Conservation (phyloP, 2,888 invertebrate species). For the Schrankia costaestrigalis region DNA sequence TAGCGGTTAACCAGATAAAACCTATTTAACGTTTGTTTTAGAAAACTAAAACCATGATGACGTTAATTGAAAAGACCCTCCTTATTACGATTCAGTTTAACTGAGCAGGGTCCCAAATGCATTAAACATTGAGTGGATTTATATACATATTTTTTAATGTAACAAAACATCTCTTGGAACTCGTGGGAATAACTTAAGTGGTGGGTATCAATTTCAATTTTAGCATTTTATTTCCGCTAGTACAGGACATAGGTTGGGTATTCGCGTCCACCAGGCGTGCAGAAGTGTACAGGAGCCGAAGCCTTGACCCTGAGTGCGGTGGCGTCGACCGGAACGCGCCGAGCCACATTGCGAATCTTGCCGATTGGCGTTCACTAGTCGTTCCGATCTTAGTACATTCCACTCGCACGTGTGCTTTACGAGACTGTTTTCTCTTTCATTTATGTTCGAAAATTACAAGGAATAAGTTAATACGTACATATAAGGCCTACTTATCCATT, state of each 20-base stretch:
- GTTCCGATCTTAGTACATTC: constrained; percentile 70
- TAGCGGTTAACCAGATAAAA: constrained; percentile 57
- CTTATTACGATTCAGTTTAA: constrained; percentile 14
- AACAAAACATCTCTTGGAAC: too few species aligned
- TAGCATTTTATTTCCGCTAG: constrained; percentile 64
- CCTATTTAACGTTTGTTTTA: constrained; percentile 61
- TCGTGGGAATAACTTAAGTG: constrained; percentile 44
- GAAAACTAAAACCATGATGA: constrained; percentile 41
- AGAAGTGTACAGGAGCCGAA: constrained; percentile 69
- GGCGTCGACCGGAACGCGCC: constrained; percentile 80
- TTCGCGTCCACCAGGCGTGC: constrained; percentile 63
- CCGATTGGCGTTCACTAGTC: constrained; percentile 63
- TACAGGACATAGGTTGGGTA: constrained; percentile 42
- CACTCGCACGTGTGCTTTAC: constrained; percentile 63
- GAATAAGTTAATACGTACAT: constrained; percentile 32
- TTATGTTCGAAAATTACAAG: constrained; percentile 43
- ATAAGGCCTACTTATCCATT: constrained; percentile 12
- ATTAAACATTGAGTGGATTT: too few species aligned
- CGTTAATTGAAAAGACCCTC: constrained; percentile 41
- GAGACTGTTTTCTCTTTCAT: constrained; percentile 65
- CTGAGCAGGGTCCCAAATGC: constrained; percentile 28
- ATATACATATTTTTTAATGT: too few species aligned
- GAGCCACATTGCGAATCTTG: constrained; percentile 69
- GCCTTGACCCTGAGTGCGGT: constrained; percentile 79
- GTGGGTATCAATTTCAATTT: constrained; percentile 65